phyloP scores from a whole-genome alignment of 2,797 vertebrate species.

The Tinamus major region DNA sequence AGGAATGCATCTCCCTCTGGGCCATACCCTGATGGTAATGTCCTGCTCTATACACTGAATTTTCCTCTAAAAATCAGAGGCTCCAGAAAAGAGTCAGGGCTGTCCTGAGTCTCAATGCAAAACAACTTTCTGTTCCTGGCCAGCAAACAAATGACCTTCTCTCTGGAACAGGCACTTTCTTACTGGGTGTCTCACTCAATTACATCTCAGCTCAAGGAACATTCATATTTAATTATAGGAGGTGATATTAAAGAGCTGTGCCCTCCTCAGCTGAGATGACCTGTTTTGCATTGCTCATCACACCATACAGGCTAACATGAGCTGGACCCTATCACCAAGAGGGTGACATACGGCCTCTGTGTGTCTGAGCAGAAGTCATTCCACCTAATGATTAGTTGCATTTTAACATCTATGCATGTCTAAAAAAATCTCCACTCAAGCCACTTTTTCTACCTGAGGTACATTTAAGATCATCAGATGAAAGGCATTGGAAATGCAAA shows the following conservation, averaged over 20 bases:
- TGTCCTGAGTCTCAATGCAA: not conserved
- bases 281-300: slow-evolving; percentile 1
- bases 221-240: slow-evolving; percentile 14
- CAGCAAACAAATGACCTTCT: not conserved
- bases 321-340: not conserved
- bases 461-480: not conserved
- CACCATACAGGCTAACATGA: accelerated
- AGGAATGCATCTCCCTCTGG: not conserved
- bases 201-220: not conserved
- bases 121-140: not conserved
- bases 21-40: not conserved
- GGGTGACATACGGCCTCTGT: accelerated
- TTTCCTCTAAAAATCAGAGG: not conserved
- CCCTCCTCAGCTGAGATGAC: not conserved
- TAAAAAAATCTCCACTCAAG: not conserved
- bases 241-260: not conserved
- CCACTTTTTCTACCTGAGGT: not conserved
- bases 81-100: not conserved
- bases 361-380: not conserved
- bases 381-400: not conserved
- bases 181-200: not conserved
- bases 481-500: slow-evolving; percentile 30
- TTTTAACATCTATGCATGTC: not conserved
- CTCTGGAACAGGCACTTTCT: not conserved
- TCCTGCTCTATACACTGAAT: not conserved